Conservation (phyloP, 2,888 invertebrate genomes). For the Neoascia interrupta region DNA sequence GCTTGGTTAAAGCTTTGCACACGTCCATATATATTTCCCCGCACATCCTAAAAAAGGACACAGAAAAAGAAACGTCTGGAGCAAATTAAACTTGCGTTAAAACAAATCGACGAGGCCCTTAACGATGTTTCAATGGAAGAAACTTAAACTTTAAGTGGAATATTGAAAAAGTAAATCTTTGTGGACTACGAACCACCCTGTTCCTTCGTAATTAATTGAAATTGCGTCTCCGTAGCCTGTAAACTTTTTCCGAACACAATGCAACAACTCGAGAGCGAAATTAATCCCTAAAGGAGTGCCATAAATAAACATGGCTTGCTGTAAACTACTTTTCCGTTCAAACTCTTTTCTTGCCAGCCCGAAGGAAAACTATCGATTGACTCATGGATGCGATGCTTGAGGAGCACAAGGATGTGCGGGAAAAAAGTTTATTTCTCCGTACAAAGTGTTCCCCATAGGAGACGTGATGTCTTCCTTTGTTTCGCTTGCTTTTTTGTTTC, state of each 20-base stretch:
- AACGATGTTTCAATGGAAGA: background rate
- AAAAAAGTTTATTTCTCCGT: background rate
- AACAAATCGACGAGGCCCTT: slow-evolving; percentile 37
- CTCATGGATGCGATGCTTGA: background rate
- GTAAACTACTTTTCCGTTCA: slow-evolving; percentile 18
- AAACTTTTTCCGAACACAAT: slow-evolving; percentile 16
- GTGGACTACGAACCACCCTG: slow-evolving; percentile 21
- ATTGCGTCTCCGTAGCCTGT: slow-evolving; percentile 26
- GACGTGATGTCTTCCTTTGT: background rate
- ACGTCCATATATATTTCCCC: slow-evolving; percentile 35
- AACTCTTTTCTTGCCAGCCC: background rate
- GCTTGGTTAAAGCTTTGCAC: slow-evolving; percentile 34
- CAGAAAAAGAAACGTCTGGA: slow-evolving; percentile 19
- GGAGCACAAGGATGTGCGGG: too few relatives aligned
- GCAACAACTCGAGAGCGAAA: slow-evolving; percentile 20
- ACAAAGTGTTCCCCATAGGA: background rate
- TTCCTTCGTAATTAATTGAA: slow-evolving; percentile 62
- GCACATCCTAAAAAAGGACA: background rate
- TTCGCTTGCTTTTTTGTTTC: slow-evolving; percentile 12
- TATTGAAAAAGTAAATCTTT: slow-evolving; percentile 54
- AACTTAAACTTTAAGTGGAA: slow-evolving; percentile 37
- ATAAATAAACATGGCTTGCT: slow-evolving; percentile 50
- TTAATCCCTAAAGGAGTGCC: slow-evolving; percentile 24
- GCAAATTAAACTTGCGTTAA: slow-evolving; percentile 52
- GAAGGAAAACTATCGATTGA: slow-evolving; percentile 47